These are phyloP conservation scores for Oreochromis tanganicae DNA, from an alignment of 2,113 vertebrate genomes.

Conservation along the genomic window DNA sequence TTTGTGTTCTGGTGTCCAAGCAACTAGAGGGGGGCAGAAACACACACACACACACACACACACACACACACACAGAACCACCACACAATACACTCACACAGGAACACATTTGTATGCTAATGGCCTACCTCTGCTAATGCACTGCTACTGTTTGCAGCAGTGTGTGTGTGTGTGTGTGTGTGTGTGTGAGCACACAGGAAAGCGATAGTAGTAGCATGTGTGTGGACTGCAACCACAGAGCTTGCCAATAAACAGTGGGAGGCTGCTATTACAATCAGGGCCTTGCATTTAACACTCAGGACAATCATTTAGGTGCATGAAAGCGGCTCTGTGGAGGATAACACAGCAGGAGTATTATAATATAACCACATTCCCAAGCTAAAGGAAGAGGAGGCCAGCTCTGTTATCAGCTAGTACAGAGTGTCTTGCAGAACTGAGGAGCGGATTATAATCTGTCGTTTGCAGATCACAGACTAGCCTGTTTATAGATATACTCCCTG, in stretches of 20 bases:
- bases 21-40: too few species aligned
- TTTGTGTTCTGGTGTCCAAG: too few species aligned
- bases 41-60: not conserved
- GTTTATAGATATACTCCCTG: not conserved
- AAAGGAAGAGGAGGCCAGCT: not conserved
- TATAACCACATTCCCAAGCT: not conserved
- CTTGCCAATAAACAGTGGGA: not conserved
- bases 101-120: not conserved
- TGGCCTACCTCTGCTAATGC: constrained; percentile 1
- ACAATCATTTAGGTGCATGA: constrained; percentile 20
- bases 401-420: not conserved
- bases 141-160: not conserved
- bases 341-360: constrained; percentile 1
- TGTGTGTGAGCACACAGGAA: not conserved
- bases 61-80: not conserved
- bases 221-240: not conserved
- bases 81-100: not conserved
- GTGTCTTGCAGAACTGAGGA: not conserved
- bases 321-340: not conserved
- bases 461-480: not conserved
- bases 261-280: constrained; percentile 34
- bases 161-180: not conserved
- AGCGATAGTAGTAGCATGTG: not conserved
- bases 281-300: constrained; percentile 12
- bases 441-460: not conserved